Evolutionary conservation across 2,888 invertebrate species (phyloP).

Genomic region (Gastrophysa polygoni): DNA sequence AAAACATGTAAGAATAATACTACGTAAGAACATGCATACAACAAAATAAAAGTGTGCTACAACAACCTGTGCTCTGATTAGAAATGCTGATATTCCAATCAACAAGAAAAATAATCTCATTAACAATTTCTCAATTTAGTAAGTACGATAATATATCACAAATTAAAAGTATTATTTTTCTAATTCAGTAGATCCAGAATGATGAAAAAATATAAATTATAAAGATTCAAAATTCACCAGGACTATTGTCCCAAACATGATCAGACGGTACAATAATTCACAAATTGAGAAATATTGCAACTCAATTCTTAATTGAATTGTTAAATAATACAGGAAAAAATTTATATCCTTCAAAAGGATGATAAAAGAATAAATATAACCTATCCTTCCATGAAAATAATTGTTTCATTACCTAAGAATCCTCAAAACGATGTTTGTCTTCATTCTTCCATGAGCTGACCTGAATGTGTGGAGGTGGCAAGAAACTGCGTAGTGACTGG

Average conservation of each 20-base stretch:
- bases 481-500: constrained; percentile 81
- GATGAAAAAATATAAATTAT: no score
- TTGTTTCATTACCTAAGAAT: constrained; percentile 33
- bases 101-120: constrained; percentile 11
- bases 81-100: neutral
- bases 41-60: constrained; percentile 3
- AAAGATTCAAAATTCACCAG: constrained; percentile 2
- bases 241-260: no score
- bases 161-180: constrained; percentile 15
- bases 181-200: no score
- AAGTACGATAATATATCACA: constrained; percentile 22
- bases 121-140: constrained; percentile 12
- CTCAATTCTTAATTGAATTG: no score
- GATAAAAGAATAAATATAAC: neutral
- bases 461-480: constrained; percentile 87
- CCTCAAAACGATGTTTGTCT: constrained; percentile 67
- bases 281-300: no score
- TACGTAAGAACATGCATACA: constrained; percentile 14
- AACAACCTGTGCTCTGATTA: constrained; percentile 15
- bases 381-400: neutral
- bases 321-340: constrained; percentile 38
- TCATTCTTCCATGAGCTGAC: constrained; percentile 91
- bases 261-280: no score
- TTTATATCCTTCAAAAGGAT: constrained; percentile 48
- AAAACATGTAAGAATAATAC: no score